These are phyloP conservation scores for Oscarella lobularis DNA, from an alignment of 37 sponge, comb jelly and placozoan genomes.

Conservation along the genomic window DNA sequence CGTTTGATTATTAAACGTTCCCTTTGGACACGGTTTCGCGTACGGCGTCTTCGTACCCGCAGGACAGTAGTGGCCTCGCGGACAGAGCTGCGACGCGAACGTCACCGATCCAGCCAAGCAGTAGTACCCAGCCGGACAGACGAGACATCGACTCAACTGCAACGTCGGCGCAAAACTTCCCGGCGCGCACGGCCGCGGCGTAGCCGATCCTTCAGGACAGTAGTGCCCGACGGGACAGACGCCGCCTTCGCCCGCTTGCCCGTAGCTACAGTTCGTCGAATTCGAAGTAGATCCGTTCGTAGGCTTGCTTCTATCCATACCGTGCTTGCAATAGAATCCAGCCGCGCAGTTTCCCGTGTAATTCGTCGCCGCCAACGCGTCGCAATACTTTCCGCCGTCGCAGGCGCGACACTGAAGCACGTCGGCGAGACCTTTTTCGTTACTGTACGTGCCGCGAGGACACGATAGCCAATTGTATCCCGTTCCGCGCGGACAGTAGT, in stretches of 20 bases:
- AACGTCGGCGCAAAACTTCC: not conserved
- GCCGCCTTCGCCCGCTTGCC: conserved; percentile 3
- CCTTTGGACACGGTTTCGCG: conserved; percentile 1
- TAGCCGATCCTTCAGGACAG: conserved; percentile 13
- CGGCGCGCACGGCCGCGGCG: conserved; percentile 4
- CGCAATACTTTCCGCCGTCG: conserved; percentile 2
- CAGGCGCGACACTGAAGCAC: conserved; percentile 9
- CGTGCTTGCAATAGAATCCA: conserved; percentile 19
- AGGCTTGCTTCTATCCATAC: conserved; percentile 11
- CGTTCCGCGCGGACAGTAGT: conserved; percentile 24
- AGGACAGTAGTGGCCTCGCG: conserved; percentile 15
- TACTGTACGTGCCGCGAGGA: conserved; percentile 18
- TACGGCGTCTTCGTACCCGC: conserved; percentile 10
- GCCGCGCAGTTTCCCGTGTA: conserved; percentile 13
- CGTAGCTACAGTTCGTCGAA: not conserved
- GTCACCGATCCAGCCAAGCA: conserved; percentile 12
- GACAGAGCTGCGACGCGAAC: conserved; percentile 8
- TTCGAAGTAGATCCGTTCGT: not conserved
- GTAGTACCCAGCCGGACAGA: conserved; percentile 12
- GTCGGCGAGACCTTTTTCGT: conserved; percentile 1
- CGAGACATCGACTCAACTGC: not conserved
- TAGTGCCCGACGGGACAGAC: conserved; percentile 19
- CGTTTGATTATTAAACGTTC: conserved; percentile 5
- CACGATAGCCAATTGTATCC: conserved; percentile 12
- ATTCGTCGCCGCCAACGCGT: not conserved